phyloP scores from a whole-genome alignment of 2,797 vertebrate species.

The Fistularia tabacaria region DNA sequence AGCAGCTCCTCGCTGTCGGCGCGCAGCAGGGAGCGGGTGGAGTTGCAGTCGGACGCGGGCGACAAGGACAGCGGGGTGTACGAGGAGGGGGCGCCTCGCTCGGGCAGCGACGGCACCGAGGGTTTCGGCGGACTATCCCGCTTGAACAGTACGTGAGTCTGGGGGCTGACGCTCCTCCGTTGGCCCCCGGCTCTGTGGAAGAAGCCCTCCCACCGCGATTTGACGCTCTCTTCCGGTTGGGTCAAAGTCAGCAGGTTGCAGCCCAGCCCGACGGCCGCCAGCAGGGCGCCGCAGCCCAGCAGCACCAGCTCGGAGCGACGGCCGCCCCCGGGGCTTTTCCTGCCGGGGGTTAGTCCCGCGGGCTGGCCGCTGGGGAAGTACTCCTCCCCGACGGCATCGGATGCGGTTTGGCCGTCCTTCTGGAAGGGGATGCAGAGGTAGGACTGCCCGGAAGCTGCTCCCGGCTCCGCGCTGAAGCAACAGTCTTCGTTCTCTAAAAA shows the following conservation, averaged over 20 bases:
- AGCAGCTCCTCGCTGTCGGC: slow-evolving; percentile 90
- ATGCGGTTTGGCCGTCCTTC: slow-evolving; percentile 75
- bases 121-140: slow-evolving; percentile 79
- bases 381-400: slow-evolving; percentile 77
- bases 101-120: slow-evolving; percentile 66
- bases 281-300: slow-evolving; percentile 87
- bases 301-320: slow-evolving; percentile 87
- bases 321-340: slow-evolving; percentile 78
- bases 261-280: slow-evolving; percentile 89
- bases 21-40: slow-evolving; percentile 88
- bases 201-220: slow-evolving; percentile 84
- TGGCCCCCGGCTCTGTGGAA: slow-evolving; percentile 87
- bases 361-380: slow-evolving; percentile 76
- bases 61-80: slow-evolving; percentile 90
- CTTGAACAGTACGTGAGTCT: slow-evolving; percentile 86
- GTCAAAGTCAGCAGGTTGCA: slow-evolving; percentile 81
- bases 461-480: slow-evolving; percentile 77
- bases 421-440: slow-evolving; percentile 96
- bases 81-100: slow-evolving; percentile 68
- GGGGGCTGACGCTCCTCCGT: slow-evolving; percentile 83
- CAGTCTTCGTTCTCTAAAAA: slow-evolving; percentile 87
- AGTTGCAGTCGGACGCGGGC: slow-evolving; percentile 93
- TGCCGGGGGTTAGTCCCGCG: slow-evolving; percentile 83
- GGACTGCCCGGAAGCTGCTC: slow-evolving; percentile 80
- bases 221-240: slow-evolving; percentile 83